Evolutionary conservation across 2,797 vertebrate genomes (phyloP).

Genomic region (Coccyzus lansbergi): DNA sequence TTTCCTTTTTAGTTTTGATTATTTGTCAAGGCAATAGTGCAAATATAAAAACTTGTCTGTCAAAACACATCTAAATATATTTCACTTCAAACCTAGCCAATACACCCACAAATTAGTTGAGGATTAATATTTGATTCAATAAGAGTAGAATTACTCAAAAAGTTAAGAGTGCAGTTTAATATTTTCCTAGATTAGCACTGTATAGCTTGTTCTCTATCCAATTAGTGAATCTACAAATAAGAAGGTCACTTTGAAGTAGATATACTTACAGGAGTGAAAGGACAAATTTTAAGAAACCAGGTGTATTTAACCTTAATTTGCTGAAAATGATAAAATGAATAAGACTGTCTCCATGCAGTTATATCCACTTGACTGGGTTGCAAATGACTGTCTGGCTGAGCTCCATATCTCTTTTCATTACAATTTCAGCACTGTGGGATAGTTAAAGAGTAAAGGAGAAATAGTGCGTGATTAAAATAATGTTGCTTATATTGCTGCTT

Average conservation of each 20-base stretch:
- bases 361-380: neutral
- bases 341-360: neutral
- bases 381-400: neutral
- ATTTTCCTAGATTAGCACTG: neutral
- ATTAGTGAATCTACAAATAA: neutral
- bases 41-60: neutral
- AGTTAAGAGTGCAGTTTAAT: neutral
- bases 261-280: neutral
- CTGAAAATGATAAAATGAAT: neutral
- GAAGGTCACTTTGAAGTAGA: neutral
- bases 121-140: neutral
- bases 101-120: neutral
- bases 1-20: neutral
- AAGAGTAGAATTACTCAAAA: neutral
- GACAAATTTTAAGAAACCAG: neutral
- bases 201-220: neutral
- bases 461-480: neutral
- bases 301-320: neutral
- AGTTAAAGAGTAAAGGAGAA: conserved; percentile 29
- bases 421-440: neutral
- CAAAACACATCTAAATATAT: neutral
- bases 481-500: conserved; percentile 36
- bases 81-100: neutral
- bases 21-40: neutral
- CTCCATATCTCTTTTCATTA: neutral